A percentile compares a stretch with the other conserved stretches of the same genome.
These are phyloP conservation scores for Brotogeris chrysoptera DNA, from an alignment of 2,797 vertebrate genomes.

Conservation along the genomic window DNA sequence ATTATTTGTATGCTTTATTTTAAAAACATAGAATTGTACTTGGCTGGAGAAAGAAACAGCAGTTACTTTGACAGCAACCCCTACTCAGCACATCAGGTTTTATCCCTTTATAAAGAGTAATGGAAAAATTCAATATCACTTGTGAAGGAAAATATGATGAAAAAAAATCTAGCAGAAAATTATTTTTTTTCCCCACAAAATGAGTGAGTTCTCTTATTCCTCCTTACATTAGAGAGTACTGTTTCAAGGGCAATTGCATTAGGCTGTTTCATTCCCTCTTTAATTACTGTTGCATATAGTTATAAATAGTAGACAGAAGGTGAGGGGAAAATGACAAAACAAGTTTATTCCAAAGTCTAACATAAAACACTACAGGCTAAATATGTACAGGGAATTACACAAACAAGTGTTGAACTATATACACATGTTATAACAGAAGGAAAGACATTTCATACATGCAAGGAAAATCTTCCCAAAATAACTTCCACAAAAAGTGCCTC, in stretches of 20 bases:
- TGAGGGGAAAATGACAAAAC: slow-evolving; percentile 69
- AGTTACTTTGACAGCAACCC: not conserved
- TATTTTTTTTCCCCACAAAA: not conserved
- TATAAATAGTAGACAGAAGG: slow-evolving; percentile 72
- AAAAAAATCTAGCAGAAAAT: not conserved
- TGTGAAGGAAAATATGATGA: not conserved
- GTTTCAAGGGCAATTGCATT: slow-evolving; percentile 26
- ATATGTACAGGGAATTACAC: slow-evolving; percentile 67
- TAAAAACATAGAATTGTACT: not conserved
- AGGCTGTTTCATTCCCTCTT: slow-evolving; percentile 17
- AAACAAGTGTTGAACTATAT: slow-evolving; percentile 62
- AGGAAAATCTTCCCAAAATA: slow-evolving; percentile 51
- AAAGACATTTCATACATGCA: slow-evolving; percentile 50
- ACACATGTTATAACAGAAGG: slow-evolving; percentile 68
- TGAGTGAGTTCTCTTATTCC: not conserved
- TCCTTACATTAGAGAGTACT: not conserved
- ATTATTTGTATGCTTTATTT: not conserved
- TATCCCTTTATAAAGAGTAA: not conserved
- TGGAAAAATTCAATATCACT: not conserved
- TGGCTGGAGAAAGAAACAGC: not conserved
- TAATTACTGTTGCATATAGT: slow-evolving; percentile 61
- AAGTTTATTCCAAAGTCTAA: slow-evolving; percentile 70
- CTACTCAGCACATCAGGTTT: not conserved
- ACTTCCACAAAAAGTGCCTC: not conserved
- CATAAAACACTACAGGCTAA: slow-evolving; percentile 69